phyloP scores from a whole-genome alignment of 2,113 vertebrate genomes.

The Halichoerus grypus region DNA sequence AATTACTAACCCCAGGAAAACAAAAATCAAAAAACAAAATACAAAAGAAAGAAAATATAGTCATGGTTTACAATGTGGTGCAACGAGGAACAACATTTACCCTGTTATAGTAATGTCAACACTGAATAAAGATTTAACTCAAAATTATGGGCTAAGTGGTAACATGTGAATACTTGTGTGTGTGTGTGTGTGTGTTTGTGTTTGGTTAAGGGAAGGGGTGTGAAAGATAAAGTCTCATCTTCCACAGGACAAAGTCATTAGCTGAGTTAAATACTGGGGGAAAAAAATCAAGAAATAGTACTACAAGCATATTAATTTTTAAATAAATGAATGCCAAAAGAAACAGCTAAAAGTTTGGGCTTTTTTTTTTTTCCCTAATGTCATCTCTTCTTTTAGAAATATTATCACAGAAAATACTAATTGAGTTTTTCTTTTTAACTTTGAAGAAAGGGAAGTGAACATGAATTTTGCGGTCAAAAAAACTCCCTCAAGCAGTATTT shows the following conservation, averaged over 20 bases:
- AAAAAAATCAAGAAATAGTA: background rate
- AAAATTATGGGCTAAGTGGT: background rate
- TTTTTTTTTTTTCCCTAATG: background rate
- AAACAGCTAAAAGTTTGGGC: background rate
- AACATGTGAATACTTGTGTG: background rate
- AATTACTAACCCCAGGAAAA: constrained; percentile 4
- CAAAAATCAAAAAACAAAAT: background rate
- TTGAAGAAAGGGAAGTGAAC: background rate
- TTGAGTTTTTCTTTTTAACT: background rate
- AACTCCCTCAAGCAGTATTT: background rate
- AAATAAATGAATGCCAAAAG: constrained; percentile 11
- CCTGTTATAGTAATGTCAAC: background rate
- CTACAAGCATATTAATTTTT: background rate
- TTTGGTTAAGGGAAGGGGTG: background rate
- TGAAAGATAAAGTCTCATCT: background rate
- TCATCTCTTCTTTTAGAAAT: background rate
- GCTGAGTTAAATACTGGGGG: background rate
- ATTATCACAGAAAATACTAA: background rate
- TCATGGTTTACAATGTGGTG: background rate
- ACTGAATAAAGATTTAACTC: background rate
- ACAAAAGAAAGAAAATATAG: background rate
- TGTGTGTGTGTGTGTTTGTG: background rate
- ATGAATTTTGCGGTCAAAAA: background rate
- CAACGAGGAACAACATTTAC: background rate
- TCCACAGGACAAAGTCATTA: background rate